Base-by-base conservation (phyloP, 2,888 invertebrate species). In the Autographa gamma region DNA sequence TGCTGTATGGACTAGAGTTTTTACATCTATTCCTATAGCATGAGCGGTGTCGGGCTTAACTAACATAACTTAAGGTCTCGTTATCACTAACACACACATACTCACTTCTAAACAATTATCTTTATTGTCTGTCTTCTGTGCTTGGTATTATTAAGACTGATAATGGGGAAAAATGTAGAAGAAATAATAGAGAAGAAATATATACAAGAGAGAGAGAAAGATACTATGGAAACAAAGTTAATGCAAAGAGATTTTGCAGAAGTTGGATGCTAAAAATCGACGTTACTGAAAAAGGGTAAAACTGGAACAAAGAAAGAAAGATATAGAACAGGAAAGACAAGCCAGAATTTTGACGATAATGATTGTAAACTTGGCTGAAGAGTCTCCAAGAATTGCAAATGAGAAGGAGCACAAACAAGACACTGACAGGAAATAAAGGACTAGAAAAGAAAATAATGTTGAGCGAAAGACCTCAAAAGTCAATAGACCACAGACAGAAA, bases 1-100 rank as follows among this genome's bases (percentile, higher is more conserved):
- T 77, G 75, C 66, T 59, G 61, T 31, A 65, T 66, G 67, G 79
- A 77, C 68, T 66, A 54, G 52, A 69, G 60, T 62, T 38, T 18
- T 31, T 58, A 34, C 18, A 16, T 41, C 56, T 18, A 66, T 73
- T 73, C 69, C 65, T 70, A 63, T 69, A 52, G 14, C 74, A 62
- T 71, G 63, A 68, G 80, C 78, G 79, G 82, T 79, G 69, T 48
- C 16, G 79, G 81, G 31, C 65, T 62, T 68, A 32, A 75, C 74
- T 86, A 85, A 86, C 77, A 79, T 84, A 82, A 69, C 69, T 59
- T 89, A 86, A 84, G 64, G 80, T 81, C 76, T 56, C 64, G 75
- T 83, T 84, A 60, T 71, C 84, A 86, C 83, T 89, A 88, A 89
- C 81, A 84, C 72, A 81, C 77, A 81, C 77, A 84, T 81, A 84